Percentiles rank a stretch among this genome's conserved stretches.
These are phyloP conservation scores for Kobus ellipsiprymnus DNA, from an alignment of 2,113 vertebrate genomes.

Conservation along the genomic window DNA sequence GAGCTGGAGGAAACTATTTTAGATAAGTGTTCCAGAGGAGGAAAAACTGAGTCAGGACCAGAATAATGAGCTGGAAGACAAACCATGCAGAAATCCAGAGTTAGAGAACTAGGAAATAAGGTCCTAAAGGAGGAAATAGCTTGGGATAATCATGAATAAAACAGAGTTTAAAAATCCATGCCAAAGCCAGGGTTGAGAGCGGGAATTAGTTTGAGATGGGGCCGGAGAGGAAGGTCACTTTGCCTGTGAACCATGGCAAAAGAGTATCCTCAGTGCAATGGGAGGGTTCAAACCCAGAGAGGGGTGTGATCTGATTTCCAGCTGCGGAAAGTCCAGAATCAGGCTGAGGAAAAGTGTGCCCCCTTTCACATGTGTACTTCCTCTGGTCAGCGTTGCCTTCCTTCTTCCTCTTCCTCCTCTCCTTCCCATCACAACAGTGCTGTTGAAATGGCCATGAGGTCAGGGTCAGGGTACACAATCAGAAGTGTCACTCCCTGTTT, in stretches of 20 bases:
- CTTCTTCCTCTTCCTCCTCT: neutral
- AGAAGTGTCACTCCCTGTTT: neutral
- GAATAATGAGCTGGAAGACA: neutral
- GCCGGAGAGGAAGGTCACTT: neutral
- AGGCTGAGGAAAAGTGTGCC: neutral
- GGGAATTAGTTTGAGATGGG: neutral
- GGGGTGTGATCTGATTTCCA: neutral
- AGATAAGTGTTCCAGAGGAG: neutral
- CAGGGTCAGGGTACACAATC: neutral
- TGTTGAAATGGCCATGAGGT: neutral
- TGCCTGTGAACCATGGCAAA: neutral
- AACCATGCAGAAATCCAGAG: neutral
- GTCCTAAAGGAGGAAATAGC: neutral
- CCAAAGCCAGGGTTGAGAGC: neutral
- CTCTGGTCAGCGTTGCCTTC: neutral
- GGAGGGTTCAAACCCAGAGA: neutral
- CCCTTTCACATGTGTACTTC: fast-evolving
- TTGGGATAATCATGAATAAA: neutral
- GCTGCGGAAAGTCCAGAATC: neutral
- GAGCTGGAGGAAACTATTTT: neutral
- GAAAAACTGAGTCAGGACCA: constrained; percentile 59
- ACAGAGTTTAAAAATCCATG: neutral
- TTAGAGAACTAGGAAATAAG: neutral
- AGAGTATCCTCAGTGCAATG: neutral
- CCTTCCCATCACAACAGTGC: neutral